Percentiles rank a stretch among this genome's conserved stretches.
Conservation (phyloP, 2,113 vertebrate species). For the Mola mola region DNA sequence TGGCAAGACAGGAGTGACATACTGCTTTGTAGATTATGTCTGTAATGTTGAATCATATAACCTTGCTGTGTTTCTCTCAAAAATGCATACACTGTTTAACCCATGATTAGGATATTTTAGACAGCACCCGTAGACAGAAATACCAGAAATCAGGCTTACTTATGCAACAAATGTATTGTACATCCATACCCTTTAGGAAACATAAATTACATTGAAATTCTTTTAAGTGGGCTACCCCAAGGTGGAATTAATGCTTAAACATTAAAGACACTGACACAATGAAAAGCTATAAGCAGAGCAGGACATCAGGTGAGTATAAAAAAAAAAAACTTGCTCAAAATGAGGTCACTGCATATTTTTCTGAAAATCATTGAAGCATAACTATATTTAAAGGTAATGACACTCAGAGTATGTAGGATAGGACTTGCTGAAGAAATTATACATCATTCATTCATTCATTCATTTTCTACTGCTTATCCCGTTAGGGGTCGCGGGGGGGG, state of each 20-base stretch:
- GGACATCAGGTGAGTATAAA: background rate
- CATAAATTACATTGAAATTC: too few species aligned
- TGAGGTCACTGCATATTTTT: constrained; percentile 15
- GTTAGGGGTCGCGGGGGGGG: too few species aligned
- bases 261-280: background rate
- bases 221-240: background rate
- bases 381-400: constrained; percentile 14
- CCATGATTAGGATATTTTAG: constrained; percentile 16
- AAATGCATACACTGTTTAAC: constrained; percentile 3
- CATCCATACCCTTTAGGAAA: too few species aligned
- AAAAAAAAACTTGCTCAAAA: constrained; percentile 4
- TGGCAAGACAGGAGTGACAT: background rate
- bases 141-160: background rate
- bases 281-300: background rate
- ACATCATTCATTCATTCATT: too few species aligned
- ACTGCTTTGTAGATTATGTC: background rate
- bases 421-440: too few species aligned
- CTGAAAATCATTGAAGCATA: constrained; percentile 10
- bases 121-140: background rate
- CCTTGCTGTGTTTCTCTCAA: background rate
- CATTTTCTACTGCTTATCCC: too few species aligned
- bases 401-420: background rate
- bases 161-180: too few species aligned
- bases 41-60: background rate
- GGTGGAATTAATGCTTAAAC: background rate